A percentile compares a stretch with the other conserved stretches of the same genome.
Evolutionary conservation across 1,140 invertebrate species (phyloP).

Genomic region (Drosophila busckii): DNA sequence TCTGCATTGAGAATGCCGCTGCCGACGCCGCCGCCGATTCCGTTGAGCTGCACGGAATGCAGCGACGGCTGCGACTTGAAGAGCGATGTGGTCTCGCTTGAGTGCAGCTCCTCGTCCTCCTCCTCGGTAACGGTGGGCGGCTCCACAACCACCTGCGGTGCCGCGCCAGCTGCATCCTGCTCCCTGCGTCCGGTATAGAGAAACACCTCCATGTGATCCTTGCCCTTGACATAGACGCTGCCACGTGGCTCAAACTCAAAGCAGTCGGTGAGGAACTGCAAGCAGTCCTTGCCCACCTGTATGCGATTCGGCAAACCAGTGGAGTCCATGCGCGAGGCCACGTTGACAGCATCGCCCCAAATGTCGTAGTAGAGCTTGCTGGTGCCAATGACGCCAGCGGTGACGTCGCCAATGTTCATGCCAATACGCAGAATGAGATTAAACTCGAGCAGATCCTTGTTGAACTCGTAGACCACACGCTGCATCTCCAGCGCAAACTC

Average conservation of each 20-base stretch:
- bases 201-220: conserved; percentile 95
- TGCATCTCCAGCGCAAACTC: conserved; percentile 94
- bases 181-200: conserved; percentile 78
- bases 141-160: neutral
- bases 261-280: conserved; percentile 82
- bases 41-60: conserved; percentile 23
- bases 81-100: conserved; percentile 57
- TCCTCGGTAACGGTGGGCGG: too few species aligned
- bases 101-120: conserved; percentile 52
- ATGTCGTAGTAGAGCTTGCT: conserved; percentile 98
- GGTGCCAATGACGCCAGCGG: conserved; percentile 97
- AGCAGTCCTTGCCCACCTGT: conserved; percentile 89
- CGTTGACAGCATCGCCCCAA: conserved; percentile 99
- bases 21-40: conserved; percentile 33
- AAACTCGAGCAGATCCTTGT: conserved; percentile 92
- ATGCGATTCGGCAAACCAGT: conserved; percentile 92
- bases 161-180: conserved; percentile 6
- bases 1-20: neutral
- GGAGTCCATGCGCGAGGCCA: conserved; percentile 97
- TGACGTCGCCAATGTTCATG: conserved; percentile 92
- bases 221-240: conserved; percentile 95
- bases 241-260: conserved; percentile 92
- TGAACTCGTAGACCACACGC: conserved; percentile 91
- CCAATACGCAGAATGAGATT: conserved; percentile 94
- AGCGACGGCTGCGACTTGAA: conserved; percentile 57